These are phyloP conservation scores for Pitta sordida DNA, from an alignment of 2,113 vertebrate genomes.

Conservation along the genomic window DNA sequence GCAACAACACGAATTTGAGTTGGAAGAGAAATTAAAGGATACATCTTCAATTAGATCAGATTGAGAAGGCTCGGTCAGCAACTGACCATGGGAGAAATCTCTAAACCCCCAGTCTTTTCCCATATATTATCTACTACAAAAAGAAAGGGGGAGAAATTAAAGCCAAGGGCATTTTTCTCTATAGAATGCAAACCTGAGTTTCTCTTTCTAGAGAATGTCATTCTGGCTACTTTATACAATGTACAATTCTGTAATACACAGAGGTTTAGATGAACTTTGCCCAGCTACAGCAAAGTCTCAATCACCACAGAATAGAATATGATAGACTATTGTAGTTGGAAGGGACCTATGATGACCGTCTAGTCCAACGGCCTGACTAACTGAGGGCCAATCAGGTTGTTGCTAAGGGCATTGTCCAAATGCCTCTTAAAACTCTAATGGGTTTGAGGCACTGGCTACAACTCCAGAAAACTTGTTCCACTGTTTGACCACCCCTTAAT, in stretches of 20 bases:
- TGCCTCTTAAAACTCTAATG: not conserved
- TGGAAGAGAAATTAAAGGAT: not conserved
- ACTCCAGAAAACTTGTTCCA: not conserved
- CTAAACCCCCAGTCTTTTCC: not conserved
- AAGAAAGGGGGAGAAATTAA: not conserved
- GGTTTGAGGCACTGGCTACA: not conserved
- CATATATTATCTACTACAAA: not conserved
- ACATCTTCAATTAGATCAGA: not conserved
- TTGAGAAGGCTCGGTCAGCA: not conserved
- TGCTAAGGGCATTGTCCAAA: not conserved
- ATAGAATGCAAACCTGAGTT: not conserved
- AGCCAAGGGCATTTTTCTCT: not conserved
- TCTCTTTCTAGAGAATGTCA: not conserved
- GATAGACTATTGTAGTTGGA: not conserved
- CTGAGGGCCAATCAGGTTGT: not conserved
- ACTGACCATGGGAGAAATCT: not conserved
- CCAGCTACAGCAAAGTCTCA: not conserved
- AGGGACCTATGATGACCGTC: not conserved
- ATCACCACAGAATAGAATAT: not conserved
- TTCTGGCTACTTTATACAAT: not conserved
- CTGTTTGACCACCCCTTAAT: not conserved
- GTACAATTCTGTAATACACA: fast-evolving
- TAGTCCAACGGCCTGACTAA: not conserved
- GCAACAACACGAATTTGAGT: not conserved
- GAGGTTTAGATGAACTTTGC: not conserved